Conservation (phyloP, 2,797 vertebrate species). For the Orestias chungarensis region DNA sequence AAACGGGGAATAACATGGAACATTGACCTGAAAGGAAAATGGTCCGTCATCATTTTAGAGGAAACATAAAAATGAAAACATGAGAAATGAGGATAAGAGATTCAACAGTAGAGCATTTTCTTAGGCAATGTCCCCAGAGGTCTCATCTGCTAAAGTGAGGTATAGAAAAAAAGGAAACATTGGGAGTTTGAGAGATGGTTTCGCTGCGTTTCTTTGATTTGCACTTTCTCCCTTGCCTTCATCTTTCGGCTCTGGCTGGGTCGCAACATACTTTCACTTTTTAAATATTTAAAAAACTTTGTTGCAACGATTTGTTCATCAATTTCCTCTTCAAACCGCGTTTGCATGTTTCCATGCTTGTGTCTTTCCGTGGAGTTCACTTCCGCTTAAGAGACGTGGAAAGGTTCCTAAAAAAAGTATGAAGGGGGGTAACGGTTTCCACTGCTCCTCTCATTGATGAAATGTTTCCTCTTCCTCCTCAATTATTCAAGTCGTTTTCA, state of each 20-base stretch:
- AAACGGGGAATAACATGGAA: neutral
- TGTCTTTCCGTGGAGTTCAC: constrained; percentile 12
- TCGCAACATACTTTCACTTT: constrained; percentile 2
- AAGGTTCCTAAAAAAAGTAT: constrained; percentile 31
- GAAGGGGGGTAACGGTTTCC: constrained; percentile 54
- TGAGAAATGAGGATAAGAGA: neutral
- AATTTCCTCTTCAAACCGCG: constrained; percentile 20
- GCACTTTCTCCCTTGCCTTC: neutral
- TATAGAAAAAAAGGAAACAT: constrained; percentile 10
- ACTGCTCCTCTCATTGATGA: constrained; percentile 79
- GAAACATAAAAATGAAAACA: neutral
- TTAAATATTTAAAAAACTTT: neutral
- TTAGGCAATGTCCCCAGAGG: constrained; percentile 12
- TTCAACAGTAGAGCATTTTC: constrained; percentile 34
- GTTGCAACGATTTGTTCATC: constrained; percentile 14
- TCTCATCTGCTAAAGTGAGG: constrained; percentile 61
- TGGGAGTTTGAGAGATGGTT: constrained; percentile 69
- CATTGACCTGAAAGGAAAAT: neutral
- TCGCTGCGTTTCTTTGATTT: constrained; percentile 17
- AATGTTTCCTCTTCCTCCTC: constrained; percentile 81
- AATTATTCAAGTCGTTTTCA: constrained; percentile 83
- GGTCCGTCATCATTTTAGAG: constrained; percentile 1
- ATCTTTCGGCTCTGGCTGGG: neutral
- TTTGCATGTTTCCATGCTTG: constrained; percentile 5
- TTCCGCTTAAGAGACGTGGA: constrained; percentile 22